phyloP scores from a whole-genome alignment of 35 echinoderm and acorn worm genomes.

The Eucidaris tribuloides region DNA sequence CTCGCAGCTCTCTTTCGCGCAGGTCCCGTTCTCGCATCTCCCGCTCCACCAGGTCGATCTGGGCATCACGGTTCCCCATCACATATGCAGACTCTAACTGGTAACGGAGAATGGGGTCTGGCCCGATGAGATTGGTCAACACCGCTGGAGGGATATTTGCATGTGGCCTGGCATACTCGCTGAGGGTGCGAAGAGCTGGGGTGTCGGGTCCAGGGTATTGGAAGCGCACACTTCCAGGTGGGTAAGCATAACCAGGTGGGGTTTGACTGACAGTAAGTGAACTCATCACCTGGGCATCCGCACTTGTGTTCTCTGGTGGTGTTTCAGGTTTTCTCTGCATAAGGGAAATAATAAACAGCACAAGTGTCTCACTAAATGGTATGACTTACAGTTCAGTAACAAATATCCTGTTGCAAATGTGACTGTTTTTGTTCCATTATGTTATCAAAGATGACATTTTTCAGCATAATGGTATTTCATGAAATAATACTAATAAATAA shows the following conservation, averaged over 20 bases:
- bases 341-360: too few relatives aligned
- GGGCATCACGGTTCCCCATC: slow-evolving; percentile 74
- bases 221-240: slow-evolving; percentile 2
- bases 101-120: slow-evolving; percentile 91
- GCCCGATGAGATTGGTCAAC: slow-evolving; percentile 68
- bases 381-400: too few relatives aligned
- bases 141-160: slow-evolving; percentile 29
- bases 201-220: slow-evolving; percentile 77
- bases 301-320: slow-evolving; percentile 83
- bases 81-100: slow-evolving; percentile 72
- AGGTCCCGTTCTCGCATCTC: slow-evolving; percentile 87
- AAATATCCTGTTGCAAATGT: too few relatives aligned
- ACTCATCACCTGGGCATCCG: slow-evolving; percentile 90
- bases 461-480: too few relatives aligned
- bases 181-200: slow-evolving; percentile 86
- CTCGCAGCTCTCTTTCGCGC: slow-evolving; percentile 42
- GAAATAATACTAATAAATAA: too few relatives aligned
- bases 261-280: slow-evolving; percentile 28
- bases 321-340: slow-evolving; percentile 85
- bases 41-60: slow-evolving; percentile 88
- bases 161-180: slow-evolving; percentile 92
- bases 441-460: too few relatives aligned
- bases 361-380: too few relatives aligned
- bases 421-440: too few relatives aligned
- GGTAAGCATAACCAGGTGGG: slow-evolving; percentile 1